Percentiles rank a stretch among this genome's conserved stretches.
Conservation (phyloP, 2,797 vertebrate species). For the Hoplostethus atlanticus region DNA sequence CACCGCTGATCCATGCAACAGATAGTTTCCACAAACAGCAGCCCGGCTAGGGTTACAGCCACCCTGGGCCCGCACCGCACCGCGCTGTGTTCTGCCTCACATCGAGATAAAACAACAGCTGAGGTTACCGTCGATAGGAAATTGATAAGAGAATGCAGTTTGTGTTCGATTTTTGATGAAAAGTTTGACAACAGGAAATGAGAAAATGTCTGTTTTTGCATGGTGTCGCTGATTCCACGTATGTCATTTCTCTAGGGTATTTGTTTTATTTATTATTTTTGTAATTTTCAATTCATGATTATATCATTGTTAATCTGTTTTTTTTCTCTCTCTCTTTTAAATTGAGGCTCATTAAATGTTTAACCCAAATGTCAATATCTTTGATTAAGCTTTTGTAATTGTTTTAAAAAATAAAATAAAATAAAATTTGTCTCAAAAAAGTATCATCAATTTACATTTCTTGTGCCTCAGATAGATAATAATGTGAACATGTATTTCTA, state of each 20-base stretch:
- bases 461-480: slow-evolving; percentile 62
- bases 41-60: slow-evolving; percentile 72
- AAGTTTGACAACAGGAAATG: slow-evolving; percentile 77
- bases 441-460: slow-evolving; percentile 64
- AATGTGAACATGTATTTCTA: slow-evolving; percentile 77
- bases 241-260: slow-evolving; percentile 49
- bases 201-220: slow-evolving; percentile 67
- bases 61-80: slow-evolving; percentile 21
- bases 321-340: slow-evolving; percentile 38
- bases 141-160: slow-evolving; percentile 69
- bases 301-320: slow-evolving; percentile 63
- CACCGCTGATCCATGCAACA: slow-evolving; percentile 74
- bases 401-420: slow-evolving; percentile 61
- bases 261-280: slow-evolving; percentile 33
- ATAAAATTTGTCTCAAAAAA: slow-evolving; percentile 58
- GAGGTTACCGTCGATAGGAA: slow-evolving; percentile 70
- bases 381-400: slow-evolving; percentile 66
- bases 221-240: slow-evolving; percentile 42
- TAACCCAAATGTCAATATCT: slow-evolving; percentile 72
- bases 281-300: slow-evolving; percentile 55
- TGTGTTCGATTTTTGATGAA: slow-evolving; percentile 63
- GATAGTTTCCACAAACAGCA: slow-evolving; percentile 80
- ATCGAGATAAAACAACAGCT: slow-evolving; percentile 79
- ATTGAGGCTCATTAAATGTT: slow-evolving; percentile 77
- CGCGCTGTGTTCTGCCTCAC: slow-evolving; percentile 34